phyloP scores from a whole-genome alignment of 2,797 vertebrate genomes.

The Syngnathus acus region DNA sequence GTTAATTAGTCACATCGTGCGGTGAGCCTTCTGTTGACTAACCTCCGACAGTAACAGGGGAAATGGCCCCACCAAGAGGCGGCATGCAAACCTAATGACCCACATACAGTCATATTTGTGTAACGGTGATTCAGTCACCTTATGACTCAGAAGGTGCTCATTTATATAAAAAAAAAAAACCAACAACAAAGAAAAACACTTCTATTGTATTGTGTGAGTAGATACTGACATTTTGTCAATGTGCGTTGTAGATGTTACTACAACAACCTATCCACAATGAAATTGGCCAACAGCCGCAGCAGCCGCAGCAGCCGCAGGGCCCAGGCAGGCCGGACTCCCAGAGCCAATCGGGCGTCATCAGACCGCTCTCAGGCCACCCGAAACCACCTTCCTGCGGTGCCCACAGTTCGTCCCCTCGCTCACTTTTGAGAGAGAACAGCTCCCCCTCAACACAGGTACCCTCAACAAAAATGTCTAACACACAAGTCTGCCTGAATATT shows the following conservation, averaged over 20 bases:
- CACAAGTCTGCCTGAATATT: not conserved
- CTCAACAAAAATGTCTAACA: not conserved
- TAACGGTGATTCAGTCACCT: not conserved
- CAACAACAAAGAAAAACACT: not conserved
- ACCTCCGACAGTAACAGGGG: constrained; percentile 12
- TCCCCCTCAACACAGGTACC: constrained; percentile 70
- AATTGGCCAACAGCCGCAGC: constrained; percentile 48
- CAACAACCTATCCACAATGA: constrained; percentile 65
- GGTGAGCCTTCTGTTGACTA: constrained; percentile 2
- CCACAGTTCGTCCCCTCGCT: constrained; percentile 51
- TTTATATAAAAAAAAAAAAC: too few species aligned
- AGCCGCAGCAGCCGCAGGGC: constrained; percentile 52
- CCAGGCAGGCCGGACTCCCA: constrained; percentile 50
- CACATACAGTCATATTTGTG: not conserved
- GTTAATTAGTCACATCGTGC: not conserved
- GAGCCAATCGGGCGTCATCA: constrained; percentile 48
- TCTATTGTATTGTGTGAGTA: too few species aligned
- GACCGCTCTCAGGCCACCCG: constrained; percentile 48
- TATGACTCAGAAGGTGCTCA: not conserved
- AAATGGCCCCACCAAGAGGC: constrained; percentile 51
- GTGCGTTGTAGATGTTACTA: constrained; percentile 72
- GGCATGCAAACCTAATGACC: constrained; percentile 9
- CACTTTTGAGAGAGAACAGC: constrained; percentile 64
- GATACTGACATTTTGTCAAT: constrained; percentile 19
- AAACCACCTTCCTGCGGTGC: constrained; percentile 60